These are phyloP conservation scores for Mythimna loreyi DNA, from an alignment of 2,888 invertebrate genomes.

Conservation along the genomic window DNA sequence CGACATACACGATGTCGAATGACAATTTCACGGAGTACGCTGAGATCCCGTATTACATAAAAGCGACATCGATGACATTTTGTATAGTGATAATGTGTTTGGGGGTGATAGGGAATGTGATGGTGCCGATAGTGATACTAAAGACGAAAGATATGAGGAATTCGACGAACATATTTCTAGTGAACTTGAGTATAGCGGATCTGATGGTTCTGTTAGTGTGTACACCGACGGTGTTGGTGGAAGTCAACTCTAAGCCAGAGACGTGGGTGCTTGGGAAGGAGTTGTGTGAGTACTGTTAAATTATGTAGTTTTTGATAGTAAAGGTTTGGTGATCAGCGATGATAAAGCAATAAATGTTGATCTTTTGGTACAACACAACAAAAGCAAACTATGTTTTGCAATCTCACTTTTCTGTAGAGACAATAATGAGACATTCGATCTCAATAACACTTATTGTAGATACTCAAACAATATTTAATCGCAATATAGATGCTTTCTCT, in stretches of 20 bases:
- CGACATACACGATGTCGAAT: constrained; percentile 74
- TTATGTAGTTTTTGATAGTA: background rate
- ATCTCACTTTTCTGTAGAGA: background rate
- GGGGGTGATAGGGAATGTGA: constrained; percentile 97
- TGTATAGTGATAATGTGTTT: constrained; percentile 97
- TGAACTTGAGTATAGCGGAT: constrained; percentile 98
- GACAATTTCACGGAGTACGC: constrained; percentile 86
- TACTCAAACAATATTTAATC: too few species aligned
- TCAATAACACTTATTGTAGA: background rate
- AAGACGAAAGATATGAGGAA: constrained; percentile 98
- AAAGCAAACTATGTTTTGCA: background rate
- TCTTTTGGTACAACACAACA: background rate
- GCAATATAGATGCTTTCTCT: too few species aligned
- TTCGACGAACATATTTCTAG: constrained; percentile 98
- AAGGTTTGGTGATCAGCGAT: background rate
- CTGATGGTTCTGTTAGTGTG: constrained; percentile 97
- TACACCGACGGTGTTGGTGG: constrained; percentile 98
- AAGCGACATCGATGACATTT: constrained; percentile 96
- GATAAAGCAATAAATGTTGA: too few species aligned
- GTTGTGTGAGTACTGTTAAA: constrained; percentile 95
- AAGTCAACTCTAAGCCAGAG: constrained; percentile 97
- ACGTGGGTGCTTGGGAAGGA: constrained; percentile 98
- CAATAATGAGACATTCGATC: too few species aligned
- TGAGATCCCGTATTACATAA: constrained; percentile 95
- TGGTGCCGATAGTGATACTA: constrained; percentile 98